phyloP scores from a whole-genome alignment of 2,113 vertebrate genomes.

The Mustela lutreola region DNA sequence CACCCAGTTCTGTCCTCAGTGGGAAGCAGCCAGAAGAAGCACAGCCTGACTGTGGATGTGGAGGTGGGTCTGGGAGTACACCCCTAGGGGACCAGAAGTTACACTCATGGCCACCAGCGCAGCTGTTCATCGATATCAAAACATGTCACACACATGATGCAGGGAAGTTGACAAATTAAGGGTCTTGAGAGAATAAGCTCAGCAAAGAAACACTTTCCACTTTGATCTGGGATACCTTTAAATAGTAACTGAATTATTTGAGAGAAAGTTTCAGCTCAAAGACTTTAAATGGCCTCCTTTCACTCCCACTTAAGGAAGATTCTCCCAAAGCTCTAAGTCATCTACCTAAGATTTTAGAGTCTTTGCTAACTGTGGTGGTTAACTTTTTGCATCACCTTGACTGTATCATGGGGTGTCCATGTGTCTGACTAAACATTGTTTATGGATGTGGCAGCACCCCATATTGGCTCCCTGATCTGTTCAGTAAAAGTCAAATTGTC shows the following conservation, averaged over 20 bases:
- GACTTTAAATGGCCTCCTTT: neutral
- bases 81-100: neutral
- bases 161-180: neutral
- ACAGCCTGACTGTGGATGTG: neutral
- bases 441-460: neutral
- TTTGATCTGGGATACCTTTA: neutral
- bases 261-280: neutral
- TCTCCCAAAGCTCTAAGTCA: neutral
- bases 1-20: neutral
- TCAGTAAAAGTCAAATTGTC: neutral
- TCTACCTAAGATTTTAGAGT: neutral
- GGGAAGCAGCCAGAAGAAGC: neutral
- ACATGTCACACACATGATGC: neutral
- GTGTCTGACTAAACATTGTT: neutral
- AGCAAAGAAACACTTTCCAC: neutral
- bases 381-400: neutral
- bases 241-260: neutral
- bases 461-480: neutral
- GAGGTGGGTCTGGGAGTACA: neutral
- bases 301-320: neutral
- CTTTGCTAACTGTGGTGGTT: neutral
- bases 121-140: neutral
- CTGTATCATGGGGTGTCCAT: neutral
- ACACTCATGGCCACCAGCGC: neutral
- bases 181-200: neutral